phyloP scores from a whole-genome alignment of 1,140 invertebrate genomes.

The Stegodyphus mimosarum region DNA sequence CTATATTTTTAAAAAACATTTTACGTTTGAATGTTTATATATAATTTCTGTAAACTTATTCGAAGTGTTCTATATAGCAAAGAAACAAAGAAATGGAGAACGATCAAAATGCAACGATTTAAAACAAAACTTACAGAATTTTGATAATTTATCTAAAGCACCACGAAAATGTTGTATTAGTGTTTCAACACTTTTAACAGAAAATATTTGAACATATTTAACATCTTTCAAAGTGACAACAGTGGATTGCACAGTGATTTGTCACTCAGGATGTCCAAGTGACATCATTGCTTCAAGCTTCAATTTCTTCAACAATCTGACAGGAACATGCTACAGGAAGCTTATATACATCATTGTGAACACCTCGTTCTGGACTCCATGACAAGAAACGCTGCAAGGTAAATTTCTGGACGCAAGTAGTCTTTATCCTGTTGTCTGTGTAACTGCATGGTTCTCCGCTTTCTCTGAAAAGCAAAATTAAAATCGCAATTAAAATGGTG shows the following conservation, averaged over 20 bases:
- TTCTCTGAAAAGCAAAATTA: slow-evolving; percentile 6
- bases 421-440: slow-evolving; percentile 73
- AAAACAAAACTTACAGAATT: slow-evolving; percentile 24
- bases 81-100: no score
- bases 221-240: no score
- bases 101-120: no score
- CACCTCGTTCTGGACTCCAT: slow-evolving; percentile 82
- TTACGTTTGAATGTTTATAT: no score
- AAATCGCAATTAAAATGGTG: no score
- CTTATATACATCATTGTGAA: slow-evolving; percentile 87
- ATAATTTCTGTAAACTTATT: no score
- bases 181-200: no score
- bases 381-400: slow-evolving; percentile 85
- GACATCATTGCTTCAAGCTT: neutral
- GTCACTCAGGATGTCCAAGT: neutral
- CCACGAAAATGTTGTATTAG: no score
- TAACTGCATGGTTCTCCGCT: slow-evolving; percentile 74
- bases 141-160: neutral
- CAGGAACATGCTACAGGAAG: slow-evolving; percentile 87
- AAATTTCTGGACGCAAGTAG: slow-evolving; percentile 84
- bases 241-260: neutral
- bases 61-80: no score
- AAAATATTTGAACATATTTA: no score
- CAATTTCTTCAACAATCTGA: slow-evolving; percentile 74
- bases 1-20: no score